Percentiles rank a stretch among this genome's conserved stretches.
Conservation (phyloP, 2,113 vertebrate species). For the Gadus macrocephalus region DNA sequence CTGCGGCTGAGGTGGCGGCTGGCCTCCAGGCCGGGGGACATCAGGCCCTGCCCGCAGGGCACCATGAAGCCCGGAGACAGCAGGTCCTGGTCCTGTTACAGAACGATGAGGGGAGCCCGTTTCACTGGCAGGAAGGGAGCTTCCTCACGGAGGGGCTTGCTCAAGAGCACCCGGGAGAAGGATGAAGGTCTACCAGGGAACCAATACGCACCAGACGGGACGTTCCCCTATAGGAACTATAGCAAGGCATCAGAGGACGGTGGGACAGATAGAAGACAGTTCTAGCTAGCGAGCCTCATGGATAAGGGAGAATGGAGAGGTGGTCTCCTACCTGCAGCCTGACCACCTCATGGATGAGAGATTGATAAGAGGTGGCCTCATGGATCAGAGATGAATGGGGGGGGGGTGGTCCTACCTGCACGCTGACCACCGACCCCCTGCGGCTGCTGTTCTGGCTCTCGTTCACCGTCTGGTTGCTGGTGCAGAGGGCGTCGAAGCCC, state of each 20-base stretch:
- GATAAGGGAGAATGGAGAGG: too few relatives aligned
- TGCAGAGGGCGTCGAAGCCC: constrained; percentile 94
- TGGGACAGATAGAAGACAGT: too few relatives aligned
- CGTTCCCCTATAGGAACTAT: too few relatives aligned
- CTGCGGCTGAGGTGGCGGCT: constrained; percentile 92
- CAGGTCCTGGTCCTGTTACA: constrained; percentile 83
- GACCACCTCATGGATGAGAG: too few relatives aligned
- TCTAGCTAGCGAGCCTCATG: too few relatives aligned
- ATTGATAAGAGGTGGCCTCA: too few relatives aligned
- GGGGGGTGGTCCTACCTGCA: constrained; percentile 73
- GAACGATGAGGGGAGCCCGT: background rate
- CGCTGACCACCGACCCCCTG: constrained; percentile 82
- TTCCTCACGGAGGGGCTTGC: background rate
- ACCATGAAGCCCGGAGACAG: constrained; percentile 84
- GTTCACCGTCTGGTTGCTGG: constrained; percentile 80
- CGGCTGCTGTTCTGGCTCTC: constrained; percentile 95
- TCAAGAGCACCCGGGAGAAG: too few relatives aligned
- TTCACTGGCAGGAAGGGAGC: too few relatives aligned
- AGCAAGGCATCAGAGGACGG: too few relatives aligned
- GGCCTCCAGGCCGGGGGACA: constrained; percentile 79
- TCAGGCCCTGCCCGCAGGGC: constrained; percentile 75
- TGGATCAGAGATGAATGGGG: background rate
- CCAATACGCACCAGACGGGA: too few relatives aligned
- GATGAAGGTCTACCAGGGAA: too few relatives aligned
- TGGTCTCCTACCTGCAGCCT: too few relatives aligned